Percentiles rank a stretch among this genome's conserved stretches.
Conservation (phyloP, 1,140 invertebrate genomes). For the Potamilus streckersoni region DNA sequence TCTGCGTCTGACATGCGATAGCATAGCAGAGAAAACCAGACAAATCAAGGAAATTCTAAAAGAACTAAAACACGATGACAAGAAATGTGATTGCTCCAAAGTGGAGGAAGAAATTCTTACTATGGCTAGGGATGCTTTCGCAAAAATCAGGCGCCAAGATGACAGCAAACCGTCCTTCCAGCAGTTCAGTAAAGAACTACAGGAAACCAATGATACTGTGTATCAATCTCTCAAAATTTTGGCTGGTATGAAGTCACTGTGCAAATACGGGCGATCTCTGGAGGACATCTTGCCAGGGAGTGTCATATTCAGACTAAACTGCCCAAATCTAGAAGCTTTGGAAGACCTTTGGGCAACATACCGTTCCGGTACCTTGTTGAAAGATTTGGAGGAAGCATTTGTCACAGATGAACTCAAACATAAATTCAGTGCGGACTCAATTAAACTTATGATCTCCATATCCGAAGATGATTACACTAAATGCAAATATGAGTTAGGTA, state of each 20-base stretch:
- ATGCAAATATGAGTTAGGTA: conserved; percentile 27
- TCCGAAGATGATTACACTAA: conserved; percentile 12
- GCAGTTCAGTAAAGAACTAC: conserved; percentile 22
- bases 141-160: conserved; percentile 20
- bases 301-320: conserved; percentile 26
- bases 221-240: conserved; percentile 22
- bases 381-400: conserved; percentile 20
- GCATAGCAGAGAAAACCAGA: conserved; percentile 9
- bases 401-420: conserved; percentile 13
- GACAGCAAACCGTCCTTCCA: conserved; percentile 13
- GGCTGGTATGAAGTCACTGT: conserved; percentile 27
- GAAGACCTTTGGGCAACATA: conserved; percentile 22
- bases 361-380: conserved; percentile 7
- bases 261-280: conserved; percentile 26
- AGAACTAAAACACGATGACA: conserved; percentile 26
- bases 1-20: conserved; percentile 19
- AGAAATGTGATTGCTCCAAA: conserved; percentile 20
- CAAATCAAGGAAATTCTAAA: conserved; percentile 19
- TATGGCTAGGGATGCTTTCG: conserved; percentile 30
- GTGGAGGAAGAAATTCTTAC: conserved; percentile 24
- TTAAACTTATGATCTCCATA: conserved; percentile 8
- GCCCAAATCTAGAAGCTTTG: conserved; percentile 23
- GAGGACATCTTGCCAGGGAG: conserved; percentile 24
- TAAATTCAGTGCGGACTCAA: conserved; percentile 7
- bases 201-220: conserved; percentile 23